Evolutionary conservation across 1,140 invertebrate species (phyloP).

Genomic region (Cydia splendana): DNA sequence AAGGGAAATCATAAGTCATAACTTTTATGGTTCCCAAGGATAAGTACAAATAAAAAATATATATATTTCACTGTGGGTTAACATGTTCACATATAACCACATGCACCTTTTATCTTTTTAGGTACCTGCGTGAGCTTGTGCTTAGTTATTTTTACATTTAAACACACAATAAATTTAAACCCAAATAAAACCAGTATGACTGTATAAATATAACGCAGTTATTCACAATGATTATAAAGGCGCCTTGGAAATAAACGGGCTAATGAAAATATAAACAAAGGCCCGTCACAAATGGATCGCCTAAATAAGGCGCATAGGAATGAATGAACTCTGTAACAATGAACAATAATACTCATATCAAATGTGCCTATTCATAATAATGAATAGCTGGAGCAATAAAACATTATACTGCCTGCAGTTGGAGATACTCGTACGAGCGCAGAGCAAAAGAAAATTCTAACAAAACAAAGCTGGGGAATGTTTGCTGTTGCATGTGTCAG

Average conservation of each 20-base stretch:
- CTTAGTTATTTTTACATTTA: too few species aligned
- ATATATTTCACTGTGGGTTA: too few species aligned
- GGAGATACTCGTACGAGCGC: not conserved
- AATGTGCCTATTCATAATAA: conserved; percentile 28
- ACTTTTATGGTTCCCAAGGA: too few species aligned
- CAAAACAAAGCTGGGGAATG: not conserved
- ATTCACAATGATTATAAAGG: not conserved
- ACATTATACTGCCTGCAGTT: not conserved
- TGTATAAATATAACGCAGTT: not conserved
- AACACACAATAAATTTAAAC: too few species aligned
- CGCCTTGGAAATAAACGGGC: conserved; percentile 12
- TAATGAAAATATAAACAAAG: conserved; percentile 29
- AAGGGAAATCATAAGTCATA: too few species aligned
- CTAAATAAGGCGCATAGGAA: conserved; percentile 19
- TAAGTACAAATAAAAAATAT: too few species aligned
- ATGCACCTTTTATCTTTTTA: too few species aligned
- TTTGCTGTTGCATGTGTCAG: not conserved
- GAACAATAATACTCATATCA: conserved; percentile 31
- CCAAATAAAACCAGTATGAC: too few species aligned
- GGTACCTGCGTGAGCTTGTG: too few species aligned
- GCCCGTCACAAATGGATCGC: conserved; percentile 8
- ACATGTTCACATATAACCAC: too few species aligned
- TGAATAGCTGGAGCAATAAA: conserved; percentile 4
- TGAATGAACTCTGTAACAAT: conserved; percentile 21
- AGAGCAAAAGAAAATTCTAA: not conserved